Percentiles rank a stretch among this genome's conserved stretches.
Conservation (phyloP, 2,888 invertebrate genomes). For the Drosophila picticornis region DNA sequence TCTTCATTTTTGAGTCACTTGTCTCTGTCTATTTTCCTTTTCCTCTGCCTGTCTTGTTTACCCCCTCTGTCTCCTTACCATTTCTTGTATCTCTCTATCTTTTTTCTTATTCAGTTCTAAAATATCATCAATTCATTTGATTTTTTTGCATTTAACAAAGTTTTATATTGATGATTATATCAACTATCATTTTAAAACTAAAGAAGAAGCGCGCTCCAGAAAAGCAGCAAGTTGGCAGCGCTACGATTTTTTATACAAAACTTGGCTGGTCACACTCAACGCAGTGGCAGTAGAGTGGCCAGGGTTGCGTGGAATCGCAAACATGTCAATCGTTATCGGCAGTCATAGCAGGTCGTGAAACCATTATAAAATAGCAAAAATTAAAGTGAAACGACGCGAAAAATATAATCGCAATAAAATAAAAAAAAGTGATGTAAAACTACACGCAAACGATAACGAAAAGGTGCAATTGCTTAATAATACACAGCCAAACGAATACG, state of each 20-base stretch:
- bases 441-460: slow-evolving; percentile 49
- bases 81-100: neutral
- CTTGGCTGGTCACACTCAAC: slow-evolving; percentile 20
- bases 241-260: neutral
- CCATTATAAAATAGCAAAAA: slow-evolving; percentile 71
- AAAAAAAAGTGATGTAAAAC: slow-evolving; percentile 35
- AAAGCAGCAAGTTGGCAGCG: slow-evolving; percentile 16
- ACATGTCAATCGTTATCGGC: slow-evolving; percentile 50
- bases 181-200: neutral
- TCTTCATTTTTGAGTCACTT: neutral
- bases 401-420: slow-evolving; percentile 38
- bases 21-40: neutral
- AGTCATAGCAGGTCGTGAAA: slow-evolving; percentile 67
- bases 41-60: neutral
- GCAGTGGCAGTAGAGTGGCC: slow-evolving; percentile 16
- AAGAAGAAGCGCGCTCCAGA: neutral
- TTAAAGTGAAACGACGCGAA: slow-evolving; percentile 71
- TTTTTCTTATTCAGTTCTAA: neutral
- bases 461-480: slow-evolving; percentile 43
- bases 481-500: slow-evolving; percentile 18
- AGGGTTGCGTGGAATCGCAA: slow-evolving; percentile 33
- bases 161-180: neutral
- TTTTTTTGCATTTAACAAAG: neutral
- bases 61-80: neutral
- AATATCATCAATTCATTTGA: neutral